Conservation (phyloP, 2,888 invertebrate species). For the Dorcus hopei region DNA sequence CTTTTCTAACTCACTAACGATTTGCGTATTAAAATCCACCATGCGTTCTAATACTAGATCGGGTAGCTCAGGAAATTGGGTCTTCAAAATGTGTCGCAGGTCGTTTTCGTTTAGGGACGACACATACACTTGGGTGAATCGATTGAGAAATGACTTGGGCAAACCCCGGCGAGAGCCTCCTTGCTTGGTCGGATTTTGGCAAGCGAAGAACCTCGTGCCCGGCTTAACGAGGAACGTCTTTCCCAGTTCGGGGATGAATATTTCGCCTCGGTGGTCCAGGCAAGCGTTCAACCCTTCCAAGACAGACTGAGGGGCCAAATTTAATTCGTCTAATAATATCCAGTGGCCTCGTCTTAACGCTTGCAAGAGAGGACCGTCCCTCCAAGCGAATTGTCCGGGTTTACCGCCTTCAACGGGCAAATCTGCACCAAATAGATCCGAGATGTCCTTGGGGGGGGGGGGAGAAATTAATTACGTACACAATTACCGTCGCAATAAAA, state of each 20-base stretch:
- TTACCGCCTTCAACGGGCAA: constrained; percentile 85
- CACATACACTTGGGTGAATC: constrained; percentile 88
- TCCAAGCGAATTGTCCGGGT: constrained; percentile 89
- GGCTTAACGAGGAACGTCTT: constrained; percentile 75
- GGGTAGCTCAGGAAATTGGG: constrained; percentile 63
- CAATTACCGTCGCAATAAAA: too few species aligned
- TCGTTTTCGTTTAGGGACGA: constrained; percentile 65
- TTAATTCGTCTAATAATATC: constrained; percentile 96
- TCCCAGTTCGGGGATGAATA: constrained; percentile 92
- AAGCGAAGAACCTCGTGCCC: constrained; percentile 88
- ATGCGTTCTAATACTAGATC: constrained; percentile 64
- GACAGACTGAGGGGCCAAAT: constrained; percentile 97
- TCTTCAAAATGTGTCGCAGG: constrained; percentile 62
- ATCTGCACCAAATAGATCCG: constrained; percentile 97
- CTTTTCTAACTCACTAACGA: constrained; percentile 63
- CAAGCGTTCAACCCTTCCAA: constrained; percentile 98
- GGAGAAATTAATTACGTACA: too few species aligned
- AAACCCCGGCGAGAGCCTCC: constrained; percentile 95
- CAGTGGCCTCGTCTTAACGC: constrained; percentile 92
- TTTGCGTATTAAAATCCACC: constrained; percentile 72
- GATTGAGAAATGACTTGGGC: constrained; percentile 94
- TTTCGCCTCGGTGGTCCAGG: constrained; percentile 93
- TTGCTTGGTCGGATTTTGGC: constrained; percentile 95
- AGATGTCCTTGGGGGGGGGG: constrained; percentile 69
- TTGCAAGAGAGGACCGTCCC: constrained; percentile 91